Evolutionary conservation across 2,888 invertebrate genomes (phyloP).

Genomic region (Amphipoea lucens): DNA sequence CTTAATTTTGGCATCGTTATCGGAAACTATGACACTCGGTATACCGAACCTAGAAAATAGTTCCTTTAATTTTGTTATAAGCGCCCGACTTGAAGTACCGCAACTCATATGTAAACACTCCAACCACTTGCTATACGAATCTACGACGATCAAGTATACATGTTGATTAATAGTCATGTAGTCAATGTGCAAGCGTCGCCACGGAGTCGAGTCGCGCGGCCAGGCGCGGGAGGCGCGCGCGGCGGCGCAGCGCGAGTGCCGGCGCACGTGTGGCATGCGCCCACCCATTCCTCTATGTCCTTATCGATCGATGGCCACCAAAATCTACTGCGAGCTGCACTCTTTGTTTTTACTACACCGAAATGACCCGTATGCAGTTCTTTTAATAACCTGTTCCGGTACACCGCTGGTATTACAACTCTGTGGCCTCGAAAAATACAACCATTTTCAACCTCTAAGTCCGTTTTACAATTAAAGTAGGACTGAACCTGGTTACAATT

Average conservation of each 20-base stretch:
- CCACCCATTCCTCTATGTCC: constrained; percentile 21
- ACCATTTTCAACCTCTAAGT: constrained; percentile 6
- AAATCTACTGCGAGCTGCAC: constrained; percentile 31
- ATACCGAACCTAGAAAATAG: constrained; percentile 30
- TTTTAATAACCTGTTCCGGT: constrained; percentile 5
- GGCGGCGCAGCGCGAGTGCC: constrained; percentile 19
- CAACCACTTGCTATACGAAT: constrained; percentile 26
- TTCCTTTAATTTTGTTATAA: constrained; percentile 16
- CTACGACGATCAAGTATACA: constrained; percentile 18
- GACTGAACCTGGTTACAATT: constrained; percentile 6
- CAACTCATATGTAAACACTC: constrained; percentile 21
- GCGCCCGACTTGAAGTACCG: constrained; percentile 15
- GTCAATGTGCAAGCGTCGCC: constrained; percentile 24
- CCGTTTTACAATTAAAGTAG: constrained; percentile 30
- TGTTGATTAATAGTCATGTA: constrained; percentile 21
- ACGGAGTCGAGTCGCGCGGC: constrained; percentile 7
- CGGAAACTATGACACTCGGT: constrained; percentile 12
- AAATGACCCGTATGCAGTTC: constrained; percentile 13
- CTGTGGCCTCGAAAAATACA: constrained; percentile 29
- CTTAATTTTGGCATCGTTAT: constrained; percentile 24
- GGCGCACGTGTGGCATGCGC: constrained; percentile 14
- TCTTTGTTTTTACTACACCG: constrained; percentile 25
- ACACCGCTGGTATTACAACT: constrained; percentile 20
- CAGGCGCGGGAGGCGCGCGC: constrained; percentile 9
- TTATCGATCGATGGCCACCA: constrained; percentile 29